Evolutionary conservation across 2,113 vertebrate species (phyloP).

Genomic region (Phaethornis superciliosus): DNA sequence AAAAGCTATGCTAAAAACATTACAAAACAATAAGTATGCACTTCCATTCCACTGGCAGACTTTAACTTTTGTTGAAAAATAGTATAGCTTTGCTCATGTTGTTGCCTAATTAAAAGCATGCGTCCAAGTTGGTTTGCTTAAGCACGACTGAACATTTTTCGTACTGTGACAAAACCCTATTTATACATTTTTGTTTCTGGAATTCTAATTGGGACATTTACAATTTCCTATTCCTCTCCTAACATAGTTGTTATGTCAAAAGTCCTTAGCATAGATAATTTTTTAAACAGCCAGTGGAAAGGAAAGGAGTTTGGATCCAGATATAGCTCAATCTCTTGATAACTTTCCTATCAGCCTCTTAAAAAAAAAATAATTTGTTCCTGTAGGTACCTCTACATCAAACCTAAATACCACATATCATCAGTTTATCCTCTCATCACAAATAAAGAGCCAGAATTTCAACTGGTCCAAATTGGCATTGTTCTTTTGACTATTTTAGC

Average conservation of each 20-base stretch:
- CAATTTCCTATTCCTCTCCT: background rate
- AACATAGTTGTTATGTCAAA: slow-evolving; percentile 28
- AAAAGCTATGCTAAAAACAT: slow-evolving; percentile 48
- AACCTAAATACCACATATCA: slow-evolving; percentile 49
- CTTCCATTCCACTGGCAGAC: slow-evolving; percentile 70
- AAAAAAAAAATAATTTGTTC: slow-evolving; percentile 57
- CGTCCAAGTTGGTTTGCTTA: slow-evolving; percentile 66
- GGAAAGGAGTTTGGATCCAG: slow-evolving; percentile 66
- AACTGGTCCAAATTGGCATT: slow-evolving; percentile 1
- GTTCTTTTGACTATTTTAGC: slow-evolving; percentile 2
- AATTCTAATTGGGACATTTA: slow-evolving; percentile 41
- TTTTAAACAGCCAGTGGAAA: slow-evolving; percentile 68
- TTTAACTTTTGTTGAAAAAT: slow-evolving; percentile 67
- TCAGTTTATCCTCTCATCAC: slow-evolving; percentile 60
- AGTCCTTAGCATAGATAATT: slow-evolving; percentile 24
- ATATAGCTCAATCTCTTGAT: slow-evolving; percentile 27
- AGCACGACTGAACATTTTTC: slow-evolving; percentile 68
- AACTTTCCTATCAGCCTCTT: slow-evolving; percentile 34
- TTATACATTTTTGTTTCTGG: slow-evolving; percentile 48
- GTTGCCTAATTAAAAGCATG: slow-evolving; percentile 74
- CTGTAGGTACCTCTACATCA: slow-evolving; percentile 63
- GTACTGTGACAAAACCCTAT: slow-evolving; percentile 66
- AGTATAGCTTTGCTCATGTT: slow-evolving; percentile 64
- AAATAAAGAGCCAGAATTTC: slow-evolving; percentile 73
- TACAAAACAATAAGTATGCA: slow-evolving; percentile 48